Base-by-base conservation (phyloP, 1,140 invertebrate species). In the Paramacrobiotus metropolitanus region DNA sequence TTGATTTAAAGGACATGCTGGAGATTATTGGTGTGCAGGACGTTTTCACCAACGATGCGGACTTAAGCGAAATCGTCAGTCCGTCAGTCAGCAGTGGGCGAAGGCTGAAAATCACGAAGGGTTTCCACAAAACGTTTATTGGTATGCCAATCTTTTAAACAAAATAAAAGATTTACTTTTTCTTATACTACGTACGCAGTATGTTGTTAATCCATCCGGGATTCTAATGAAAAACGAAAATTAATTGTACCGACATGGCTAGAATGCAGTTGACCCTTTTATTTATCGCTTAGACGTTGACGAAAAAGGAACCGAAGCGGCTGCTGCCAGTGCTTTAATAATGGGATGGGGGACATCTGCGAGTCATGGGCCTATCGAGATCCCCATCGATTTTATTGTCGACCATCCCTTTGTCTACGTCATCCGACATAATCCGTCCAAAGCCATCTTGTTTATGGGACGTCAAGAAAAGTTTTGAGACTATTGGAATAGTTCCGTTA, bases 281-380 rank as follows among this genome's bases (percentile, higher is more conserved):
- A n/a, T n/a, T n/a, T n/a, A n/a, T n/a, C n/a, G n/a, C n/a, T 9
- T n/a, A 40, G 63, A 60, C 59, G 61, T 64, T 3, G 44, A 21
- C 1, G 63, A 64, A 61, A 30, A 64, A 29, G 63, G 63, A 1
- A 34, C 61, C 21, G 61, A 31, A 24, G 61, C 63, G n/a, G 61
- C 61, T 21, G 63, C 44, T 29, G 45, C 20, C 9, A n/a, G 21
- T 2, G 18, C 30, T 20, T n/a, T n/a, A n/a, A n/a, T n/a, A n/a
- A n/a, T n/a, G n/a, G n/a, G n/a, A n/a, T n/a, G n/a, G n/a, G n/a
- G n/a, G n/a, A n/a, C n/a, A n/a, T 18, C 29, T n/a, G 34, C n/a
- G 9, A 9, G 9, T 9, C 9, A 40, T 9, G 9, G n/a, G 34
- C 34, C 9, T n/a, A 9, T 40, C 34, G n/a, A 9, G 9, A 9